phyloP scores from a whole-genome alignment of 2,797 vertebrate genomes.

The Enteromius argenteus region DNA sequence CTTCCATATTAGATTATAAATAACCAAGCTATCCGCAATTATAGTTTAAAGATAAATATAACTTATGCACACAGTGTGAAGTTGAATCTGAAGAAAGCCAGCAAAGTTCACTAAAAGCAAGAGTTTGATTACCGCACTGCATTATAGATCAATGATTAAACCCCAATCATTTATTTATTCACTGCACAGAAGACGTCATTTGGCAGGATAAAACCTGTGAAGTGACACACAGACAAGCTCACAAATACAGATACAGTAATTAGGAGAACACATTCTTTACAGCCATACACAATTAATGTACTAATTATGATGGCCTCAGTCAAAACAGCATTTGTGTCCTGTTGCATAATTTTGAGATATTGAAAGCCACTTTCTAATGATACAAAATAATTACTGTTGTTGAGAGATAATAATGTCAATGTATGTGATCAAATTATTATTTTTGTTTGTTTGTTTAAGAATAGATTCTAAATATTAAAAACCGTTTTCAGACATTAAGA shows the following conservation, averaged over 20 bases:
- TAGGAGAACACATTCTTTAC: constrained; percentile 16
- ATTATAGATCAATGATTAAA: constrained; percentile 31
- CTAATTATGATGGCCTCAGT: not conserved
- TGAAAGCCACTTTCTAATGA: not conserved
- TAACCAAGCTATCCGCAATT: not conserved
- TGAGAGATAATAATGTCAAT: not conserved
- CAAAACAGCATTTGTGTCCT: not conserved
- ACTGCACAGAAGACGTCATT: not conserved
- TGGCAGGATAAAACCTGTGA: not conserved
- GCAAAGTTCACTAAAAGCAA: constrained; percentile 22
- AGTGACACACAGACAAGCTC: not conserved
- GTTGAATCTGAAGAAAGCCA: not conserved
- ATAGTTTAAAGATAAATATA: constrained; percentile 14
- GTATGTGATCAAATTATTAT: not conserved
- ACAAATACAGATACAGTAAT: not conserved
- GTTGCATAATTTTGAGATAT: not conserved
- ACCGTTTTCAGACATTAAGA: not conserved
- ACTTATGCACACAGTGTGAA: not conserved
- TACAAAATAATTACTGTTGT: not conserved
- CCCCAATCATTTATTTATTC: constrained; percentile 38
- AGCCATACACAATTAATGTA: not conserved
- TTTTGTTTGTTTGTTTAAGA: not conserved
- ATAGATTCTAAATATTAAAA: not conserved
- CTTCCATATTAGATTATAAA: not conserved
- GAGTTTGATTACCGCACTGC: constrained; percentile 6